These are phyloP conservation scores for Chelonus insularis DNA, from an alignment of 1,140 invertebrate species.

Conservation along the genomic window DNA sequence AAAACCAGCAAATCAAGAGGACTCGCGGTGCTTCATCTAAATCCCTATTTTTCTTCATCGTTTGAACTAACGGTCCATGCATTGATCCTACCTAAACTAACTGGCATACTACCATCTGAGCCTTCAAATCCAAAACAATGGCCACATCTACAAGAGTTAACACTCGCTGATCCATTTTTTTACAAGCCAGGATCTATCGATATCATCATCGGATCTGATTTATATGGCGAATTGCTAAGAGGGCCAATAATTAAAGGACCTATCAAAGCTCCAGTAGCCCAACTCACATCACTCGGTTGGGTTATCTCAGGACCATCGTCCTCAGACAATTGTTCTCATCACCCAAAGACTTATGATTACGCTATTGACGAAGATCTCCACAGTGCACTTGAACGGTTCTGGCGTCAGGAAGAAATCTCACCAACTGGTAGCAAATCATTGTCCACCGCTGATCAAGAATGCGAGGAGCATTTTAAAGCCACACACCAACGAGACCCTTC, in stretches of 20 bases:
- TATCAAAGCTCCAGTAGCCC: not conserved
- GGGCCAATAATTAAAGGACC: not conserved
- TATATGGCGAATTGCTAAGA: not conserved
- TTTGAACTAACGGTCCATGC: not conserved
- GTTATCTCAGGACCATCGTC: conserved; percentile 1
- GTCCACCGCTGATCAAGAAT: not conserved
- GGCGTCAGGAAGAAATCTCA: conserved; percentile 10
- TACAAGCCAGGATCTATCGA: too few species aligned
- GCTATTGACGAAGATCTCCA: not conserved
- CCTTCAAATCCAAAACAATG: too few species aligned
- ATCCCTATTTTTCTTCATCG: not conserved
- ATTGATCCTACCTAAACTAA: conserved; percentile 6
- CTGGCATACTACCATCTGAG: too few species aligned
- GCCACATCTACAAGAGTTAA: too few species aligned
- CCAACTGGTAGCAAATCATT: not conserved
- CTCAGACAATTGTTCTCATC: too few species aligned
- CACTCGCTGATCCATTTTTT: too few species aligned
- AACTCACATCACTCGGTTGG: conserved; percentile 6
- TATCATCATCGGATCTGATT: not conserved
- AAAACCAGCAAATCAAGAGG: not conserved
- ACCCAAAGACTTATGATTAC: not conserved
- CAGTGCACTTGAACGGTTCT: conserved; percentile 4
- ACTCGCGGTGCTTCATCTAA: not conserved
- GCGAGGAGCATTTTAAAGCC: conserved; percentile 19
- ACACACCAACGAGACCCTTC: conserved; percentile 20